Percentiles rank a stretch among this genome's conserved stretches.
Conservation (phyloP, 2,797 vertebrate genomes). For the Sitta carolinensis region DNA sequence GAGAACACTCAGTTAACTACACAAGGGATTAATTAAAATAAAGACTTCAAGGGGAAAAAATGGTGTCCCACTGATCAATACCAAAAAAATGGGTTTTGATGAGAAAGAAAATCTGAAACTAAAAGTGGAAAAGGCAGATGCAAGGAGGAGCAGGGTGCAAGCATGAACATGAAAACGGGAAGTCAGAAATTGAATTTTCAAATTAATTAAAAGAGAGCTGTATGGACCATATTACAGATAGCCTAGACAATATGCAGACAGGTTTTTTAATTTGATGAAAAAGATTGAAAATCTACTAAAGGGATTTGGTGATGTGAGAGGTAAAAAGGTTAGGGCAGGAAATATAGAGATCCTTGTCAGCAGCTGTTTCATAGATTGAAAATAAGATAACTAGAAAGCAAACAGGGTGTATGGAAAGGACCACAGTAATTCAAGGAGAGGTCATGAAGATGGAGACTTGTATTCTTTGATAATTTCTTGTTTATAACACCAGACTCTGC, state of each 20-base stretch:
- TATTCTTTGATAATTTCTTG: not conserved
- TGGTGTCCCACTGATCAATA: not conserved
- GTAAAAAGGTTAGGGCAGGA: conserved; percentile 1
- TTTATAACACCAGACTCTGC: not conserved
- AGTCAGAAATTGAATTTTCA: not conserved
- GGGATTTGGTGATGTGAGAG: not conserved
- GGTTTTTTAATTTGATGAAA: not conserved
- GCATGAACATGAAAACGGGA: not conserved
- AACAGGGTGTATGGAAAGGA: not conserved
- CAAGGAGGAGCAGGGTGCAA: not conserved
- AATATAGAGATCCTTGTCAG: not conserved
- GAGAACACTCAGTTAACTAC: not conserved
- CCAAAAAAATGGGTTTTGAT: not conserved
- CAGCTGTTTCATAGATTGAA: not conserved
- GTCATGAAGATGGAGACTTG: not conserved
- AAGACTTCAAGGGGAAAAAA: not conserved
- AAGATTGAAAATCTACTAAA: not conserved
- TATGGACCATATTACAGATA: not conserved
- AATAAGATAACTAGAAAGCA: not conserved
- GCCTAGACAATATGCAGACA: not conserved
- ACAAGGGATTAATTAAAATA: not conserved
- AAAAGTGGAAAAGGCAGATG: not conserved
- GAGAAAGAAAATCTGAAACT: not conserved
- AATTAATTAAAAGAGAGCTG: not conserved
- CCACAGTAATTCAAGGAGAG: not conserved